Evolutionary conservation across 2,113 vertebrate species (phyloP), one percentile per base, ranked within the genome.

Genomic region (Pituophis catenifer): DNA sequence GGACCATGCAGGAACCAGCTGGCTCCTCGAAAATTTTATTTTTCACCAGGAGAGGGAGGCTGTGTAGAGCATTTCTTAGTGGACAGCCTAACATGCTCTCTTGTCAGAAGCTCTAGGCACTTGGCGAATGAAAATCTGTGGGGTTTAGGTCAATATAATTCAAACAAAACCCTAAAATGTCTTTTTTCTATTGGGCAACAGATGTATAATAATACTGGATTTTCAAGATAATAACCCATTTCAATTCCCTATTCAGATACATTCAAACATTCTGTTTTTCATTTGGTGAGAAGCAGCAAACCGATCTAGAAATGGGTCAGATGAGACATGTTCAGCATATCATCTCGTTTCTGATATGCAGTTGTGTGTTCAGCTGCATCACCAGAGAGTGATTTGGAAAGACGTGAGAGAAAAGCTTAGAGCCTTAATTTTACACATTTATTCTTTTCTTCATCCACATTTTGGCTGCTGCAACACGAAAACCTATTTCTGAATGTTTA

Each of bases 41-140:
- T 70, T 50, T 85, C 19, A 53, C 93, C 91, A 92, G 52, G 10
- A 88, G 91, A 92, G 88, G 88, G 93, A 81, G 87, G 58, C 10
- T 13, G 33, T 55, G 88, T 3, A 19, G 24, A 26, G 1, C 5
- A 19, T 38, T 44, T 86, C 29, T 89, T 50, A 91, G 17, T 5
- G 1, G 29, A 59, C 1, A 57, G 12, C 3, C 15, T 59, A 44
- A 23, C 44, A 86, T 24, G 2, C 44, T 19, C 50, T 24, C 21
- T 81, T 50, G 26, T 4, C 53, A 55, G 53, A 33, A 48, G 44
- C 24, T 90, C 53, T 33, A 21, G 53, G 55, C 70, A 53, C 26
- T 59, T 59, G 29, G 52, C 57, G 24, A 23, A 62, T 8, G 19
- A 19, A 65, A 90, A 93, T 62, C 21, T 44, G 13, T 53, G n/a